These are phyloP conservation scores for Percopsis omiscomaycus DNA, from an alignment of 2,797 vertebrate species.

Conservation along the genomic window DNA sequence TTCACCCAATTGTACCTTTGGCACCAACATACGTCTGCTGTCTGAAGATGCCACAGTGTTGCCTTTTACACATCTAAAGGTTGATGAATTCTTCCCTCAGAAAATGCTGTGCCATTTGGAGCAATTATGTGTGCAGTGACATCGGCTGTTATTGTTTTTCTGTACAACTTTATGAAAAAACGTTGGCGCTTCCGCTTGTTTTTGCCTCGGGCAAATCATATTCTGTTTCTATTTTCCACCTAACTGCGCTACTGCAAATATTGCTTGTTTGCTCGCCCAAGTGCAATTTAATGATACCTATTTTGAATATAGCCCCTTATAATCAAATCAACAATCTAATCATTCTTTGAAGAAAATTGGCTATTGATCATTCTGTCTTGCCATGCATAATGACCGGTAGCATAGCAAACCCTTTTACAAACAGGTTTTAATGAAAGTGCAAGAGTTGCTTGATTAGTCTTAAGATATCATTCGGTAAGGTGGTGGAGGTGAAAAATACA, in stretches of 20 bases:
- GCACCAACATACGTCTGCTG: constrained; percentile 33
- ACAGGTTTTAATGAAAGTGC: constrained; percentile 42
- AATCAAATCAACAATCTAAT: constrained; percentile 45
- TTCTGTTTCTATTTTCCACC: constrained; percentile 34
- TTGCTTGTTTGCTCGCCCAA: constrained; percentile 39
- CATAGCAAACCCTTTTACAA: constrained; percentile 18
- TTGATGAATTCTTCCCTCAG: constrained; percentile 57
- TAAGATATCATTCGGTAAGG: constrained; percentile 37
- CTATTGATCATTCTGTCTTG: constrained; percentile 51
- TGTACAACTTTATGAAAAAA: constrained; percentile 50
- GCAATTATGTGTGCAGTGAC: constrained; percentile 63
- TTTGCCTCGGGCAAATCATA: constrained; percentile 46
- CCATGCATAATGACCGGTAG: constrained; percentile 31
- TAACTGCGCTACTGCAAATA: constrained; percentile 45
- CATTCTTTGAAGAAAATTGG: constrained; percentile 47
- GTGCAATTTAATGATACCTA: constrained; percentile 53
- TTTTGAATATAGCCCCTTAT: constrained; percentile 56
- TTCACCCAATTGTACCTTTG: constrained; percentile 29
- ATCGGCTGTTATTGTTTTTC: constrained; percentile 64
- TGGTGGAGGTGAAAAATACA: constrained; percentile 6
- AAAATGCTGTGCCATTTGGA: constrained; percentile 55
- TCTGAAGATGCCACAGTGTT: constrained; percentile 41
- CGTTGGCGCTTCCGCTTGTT: constrained; percentile 48
- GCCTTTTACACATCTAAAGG: constrained; percentile 43
- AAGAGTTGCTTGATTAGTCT: constrained; percentile 35